Evolutionary conservation across 2,888 invertebrate species (phyloP), one percentile per base, ranked within the genome.

Genomic region (Drosophila phalerata): DNA sequence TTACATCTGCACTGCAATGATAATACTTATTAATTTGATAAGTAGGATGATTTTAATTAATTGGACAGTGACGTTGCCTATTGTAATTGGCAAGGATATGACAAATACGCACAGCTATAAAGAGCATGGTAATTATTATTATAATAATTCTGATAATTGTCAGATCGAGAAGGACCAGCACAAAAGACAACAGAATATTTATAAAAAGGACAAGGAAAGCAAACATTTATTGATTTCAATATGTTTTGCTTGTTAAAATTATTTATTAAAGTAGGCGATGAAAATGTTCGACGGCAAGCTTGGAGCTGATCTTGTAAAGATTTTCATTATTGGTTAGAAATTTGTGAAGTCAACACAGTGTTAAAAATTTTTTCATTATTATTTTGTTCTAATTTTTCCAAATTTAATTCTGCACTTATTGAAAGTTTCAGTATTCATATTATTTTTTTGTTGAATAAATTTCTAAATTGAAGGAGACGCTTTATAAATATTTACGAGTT

Each of bases 291-390:
- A 5, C 11, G 8, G 0, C n/a, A 11, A 15, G 19, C 2, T 11
- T 2, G 3, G 22, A 5, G 5, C 17, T 15, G 3, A 43, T 40
- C 5, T 3, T 10, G 2, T 32, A 0, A 2, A 13, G 1, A 4
- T 22, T 9, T 13, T 51, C 45, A 77, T 38, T 71, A 8, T 8
- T 49, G 3, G 48, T 63, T 60, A 25, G 0, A 52, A 43, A 32
- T 78, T 78, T 58, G 60, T 75, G 49, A 56, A 57, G 79, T 75
- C 6, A 45, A 55, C 81, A 82, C 55, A 47, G 22, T 13, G 38
- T 60, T 61, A 25, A 32, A 48, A 69, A 25, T 42, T 1, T 49
- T 74, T 62, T 60, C 57, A 64, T 73, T 68, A 53, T 66, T 80
- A 66, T 78, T 74, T 83, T 79, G 79, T 73, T 76, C 49, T 48